Evolutionary conservation across 30 jellyfish, hydroid and myxozoan genomes (phyloP), one percentile per base, ranked within the genome.

Genomic region (Hydra vulgaris): DNA sequence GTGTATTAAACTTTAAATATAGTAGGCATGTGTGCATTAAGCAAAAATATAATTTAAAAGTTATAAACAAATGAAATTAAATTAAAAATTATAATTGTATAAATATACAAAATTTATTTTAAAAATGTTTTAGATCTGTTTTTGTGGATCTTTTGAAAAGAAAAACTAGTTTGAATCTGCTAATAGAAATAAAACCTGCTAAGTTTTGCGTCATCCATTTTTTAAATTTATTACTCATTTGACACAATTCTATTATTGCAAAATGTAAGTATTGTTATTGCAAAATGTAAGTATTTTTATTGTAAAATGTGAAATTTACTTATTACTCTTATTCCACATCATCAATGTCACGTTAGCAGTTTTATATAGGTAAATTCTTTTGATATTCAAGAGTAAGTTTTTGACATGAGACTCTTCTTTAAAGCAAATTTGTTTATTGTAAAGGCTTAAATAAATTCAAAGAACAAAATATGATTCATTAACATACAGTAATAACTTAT

Each of bases 161-260:
- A 76, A 92, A 86, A 96, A 79, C 86, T 74, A 92, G 61, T 53
- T 92, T 7, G 95, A 87, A 61, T 95, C 96, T 23, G 81, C 68
- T 23, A 76, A 91, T 15, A 73, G 98, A 96, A 71, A 92, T 92
- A 0, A 87, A 87, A 72, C 98, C 98, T 15, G 98, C 85, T 0
- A 87, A 15, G 92, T 92, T 82, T 74, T 92, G 27, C 81, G 98
- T 15, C 98, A 92, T 78, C 95, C 98, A 8, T 92, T 92, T 54
- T 92, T 92, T 84, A 92, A 96, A 0, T 92, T 92, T 80, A n/a
- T 92, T 80, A 92, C 98, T 24, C 98, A 92, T 54, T 27, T 92
- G 89, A 84, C 98, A 71, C 98, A 92, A 67, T 92, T 92, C 79
- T 78, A 83, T 17, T 92, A 92, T 75, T 92, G 96, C 71, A 67